A percentile compares a stretch with the other conserved stretches of the same genome.
These are phyloP conservation scores for Dinomys branickii DNA, from an alignment of 2,113 vertebrate species.

Conservation along the genomic window DNA sequence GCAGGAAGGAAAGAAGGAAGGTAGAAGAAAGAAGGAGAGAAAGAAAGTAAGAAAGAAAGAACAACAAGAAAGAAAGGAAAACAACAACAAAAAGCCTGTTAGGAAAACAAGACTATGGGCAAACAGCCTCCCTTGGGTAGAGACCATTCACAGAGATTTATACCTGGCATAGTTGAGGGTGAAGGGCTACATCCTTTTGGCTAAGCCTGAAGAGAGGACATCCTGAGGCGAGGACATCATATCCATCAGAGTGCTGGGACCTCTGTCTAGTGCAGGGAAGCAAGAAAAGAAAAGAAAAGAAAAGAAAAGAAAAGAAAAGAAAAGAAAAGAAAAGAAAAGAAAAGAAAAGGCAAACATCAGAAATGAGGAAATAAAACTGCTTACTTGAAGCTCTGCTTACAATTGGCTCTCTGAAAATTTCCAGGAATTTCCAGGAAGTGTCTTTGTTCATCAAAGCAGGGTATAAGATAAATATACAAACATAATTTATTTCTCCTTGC, in stretches of 20 bases:
- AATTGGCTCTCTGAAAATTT: background rate
- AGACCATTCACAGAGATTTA: background rate
- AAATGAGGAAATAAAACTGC: background rate
- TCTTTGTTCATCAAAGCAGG: background rate
- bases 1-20: too few relatives aligned
- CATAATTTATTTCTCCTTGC: background rate
- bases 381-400: background rate
- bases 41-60: background rate
- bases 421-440: background rate
- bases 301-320: background rate
- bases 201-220: background rate
- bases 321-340: background rate
- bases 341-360: background rate
- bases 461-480: background rate
- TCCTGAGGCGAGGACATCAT: background rate
- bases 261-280: background rate
- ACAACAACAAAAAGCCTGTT: background rate
- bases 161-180: background rate
- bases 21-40: background rate
- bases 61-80: background rate
- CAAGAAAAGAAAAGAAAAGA: conserved; percentile 41
- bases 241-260: background rate
- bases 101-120: background rate
- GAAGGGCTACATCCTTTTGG: background rate
- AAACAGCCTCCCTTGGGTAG: background rate